phyloP scores from a whole-genome alignment of 2,113 vertebrate species.

The Heteronetta atricapilla region DNA sequence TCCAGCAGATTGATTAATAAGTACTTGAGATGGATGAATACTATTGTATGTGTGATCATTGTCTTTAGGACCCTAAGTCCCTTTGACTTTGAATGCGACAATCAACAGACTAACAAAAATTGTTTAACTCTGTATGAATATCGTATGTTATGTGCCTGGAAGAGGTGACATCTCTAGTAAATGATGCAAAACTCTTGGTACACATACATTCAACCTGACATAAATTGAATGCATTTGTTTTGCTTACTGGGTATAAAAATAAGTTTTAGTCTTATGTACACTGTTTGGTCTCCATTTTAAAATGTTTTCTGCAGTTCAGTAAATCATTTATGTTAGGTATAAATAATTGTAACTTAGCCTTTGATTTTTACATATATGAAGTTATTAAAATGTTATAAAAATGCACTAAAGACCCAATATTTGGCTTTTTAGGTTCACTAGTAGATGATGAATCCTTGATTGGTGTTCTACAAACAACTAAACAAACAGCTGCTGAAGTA shows the following conservation, averaged over 20 bases:
- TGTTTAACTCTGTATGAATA: neutral
- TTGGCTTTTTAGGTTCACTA: constrained; percentile 73
- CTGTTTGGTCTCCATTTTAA: neutral
- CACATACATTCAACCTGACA: neutral
- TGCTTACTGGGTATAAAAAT: neutral
- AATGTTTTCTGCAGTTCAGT: neutral
- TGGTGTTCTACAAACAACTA: constrained; percentile 77
- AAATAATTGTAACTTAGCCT: neutral
- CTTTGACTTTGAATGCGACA: neutral
- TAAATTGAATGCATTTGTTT: neutral
- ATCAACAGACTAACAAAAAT: neutral
- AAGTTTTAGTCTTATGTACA: neutral
- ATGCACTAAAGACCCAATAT: neutral
- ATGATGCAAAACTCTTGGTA: neutral
- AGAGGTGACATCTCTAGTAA: neutral
- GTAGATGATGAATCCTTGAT: constrained; percentile 84
- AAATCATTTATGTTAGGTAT: neutral
- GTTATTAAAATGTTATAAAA: neutral
- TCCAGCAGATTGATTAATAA: neutral
- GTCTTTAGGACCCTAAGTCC: neutral
- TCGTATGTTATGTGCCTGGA: neutral
- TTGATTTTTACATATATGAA: neutral
- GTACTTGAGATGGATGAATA: neutral
- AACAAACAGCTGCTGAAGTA: constrained; percentile 79
- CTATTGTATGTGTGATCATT: neutral